These are phyloP conservation scores for Macrotis lagotis DNA, from an alignment of 2,113 vertebrate genomes.

Conservation along the genomic window DNA sequence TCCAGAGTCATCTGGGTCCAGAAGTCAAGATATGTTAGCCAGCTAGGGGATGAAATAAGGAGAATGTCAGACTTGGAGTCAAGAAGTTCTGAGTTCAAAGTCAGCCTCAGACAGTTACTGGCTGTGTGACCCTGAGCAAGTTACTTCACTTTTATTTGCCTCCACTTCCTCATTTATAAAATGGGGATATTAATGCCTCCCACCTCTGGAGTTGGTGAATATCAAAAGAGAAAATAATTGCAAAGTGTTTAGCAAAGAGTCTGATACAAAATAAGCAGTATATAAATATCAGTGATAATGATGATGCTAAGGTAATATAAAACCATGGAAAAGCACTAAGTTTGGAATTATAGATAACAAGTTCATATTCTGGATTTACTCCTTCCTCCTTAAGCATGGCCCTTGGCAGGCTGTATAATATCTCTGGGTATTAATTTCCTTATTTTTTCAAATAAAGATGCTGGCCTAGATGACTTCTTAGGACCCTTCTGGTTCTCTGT, in stretches of 20 bases:
- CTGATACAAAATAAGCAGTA: not conserved
- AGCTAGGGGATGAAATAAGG: not conserved
- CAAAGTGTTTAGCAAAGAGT: too few species aligned
- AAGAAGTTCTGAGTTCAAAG: not conserved
- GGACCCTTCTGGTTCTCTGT: not conserved
- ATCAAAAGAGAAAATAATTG: not conserved
- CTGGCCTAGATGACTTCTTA: not conserved
- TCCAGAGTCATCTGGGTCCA: too few species aligned
- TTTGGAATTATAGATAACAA: not conserved
- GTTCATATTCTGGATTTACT: not conserved
- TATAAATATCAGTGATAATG: not conserved
- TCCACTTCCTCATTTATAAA: not conserved
- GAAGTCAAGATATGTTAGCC: too few species aligned
- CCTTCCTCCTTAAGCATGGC: not conserved
- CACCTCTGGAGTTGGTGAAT: not conserved
- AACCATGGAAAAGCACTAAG: not conserved
- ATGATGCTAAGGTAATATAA: not conserved
- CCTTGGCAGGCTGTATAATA: not conserved
- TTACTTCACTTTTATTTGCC: not conserved
- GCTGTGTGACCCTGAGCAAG: not conserved
- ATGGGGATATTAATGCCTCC: not conserved
- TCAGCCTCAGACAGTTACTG: not conserved
- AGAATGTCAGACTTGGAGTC: not conserved
- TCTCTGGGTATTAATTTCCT: not conserved
- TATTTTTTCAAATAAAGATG: not conserved